These are phyloP conservation scores for Ruditapes philippinarum DNA, from an alignment of 1,140 invertebrate genomes.

Conservation along the genomic window DNA sequence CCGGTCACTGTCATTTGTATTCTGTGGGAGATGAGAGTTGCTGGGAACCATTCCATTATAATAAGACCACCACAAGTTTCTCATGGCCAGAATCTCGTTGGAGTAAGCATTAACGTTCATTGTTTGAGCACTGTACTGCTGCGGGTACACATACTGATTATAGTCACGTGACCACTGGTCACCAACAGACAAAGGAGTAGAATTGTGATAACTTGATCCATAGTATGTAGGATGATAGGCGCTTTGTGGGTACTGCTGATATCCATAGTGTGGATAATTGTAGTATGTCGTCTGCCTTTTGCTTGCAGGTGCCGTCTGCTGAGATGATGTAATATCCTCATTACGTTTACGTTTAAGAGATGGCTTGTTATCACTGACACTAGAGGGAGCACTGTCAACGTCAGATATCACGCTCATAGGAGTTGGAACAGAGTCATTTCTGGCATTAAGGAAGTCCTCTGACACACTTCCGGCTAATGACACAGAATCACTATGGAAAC, in stretches of 20 bases:
- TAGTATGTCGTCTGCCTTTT: not conserved
- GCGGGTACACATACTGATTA: not conserved
- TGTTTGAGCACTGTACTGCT: not conserved
- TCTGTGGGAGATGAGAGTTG: not conserved
- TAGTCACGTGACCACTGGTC: not conserved
- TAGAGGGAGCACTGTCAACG: not conserved
- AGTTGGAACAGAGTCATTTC: slow-evolving; percentile 2
- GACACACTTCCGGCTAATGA: not conserved
- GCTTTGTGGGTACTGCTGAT: not conserved
- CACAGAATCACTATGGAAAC: not conserved
- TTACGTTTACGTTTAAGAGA: not conserved
- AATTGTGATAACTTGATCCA: too few relatives aligned
- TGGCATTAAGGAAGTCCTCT: slow-evolving; percentile 38
- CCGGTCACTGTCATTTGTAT: not conserved
- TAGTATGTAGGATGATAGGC: not conserved
- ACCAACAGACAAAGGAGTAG: not conserved
- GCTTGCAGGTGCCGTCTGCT: not conserved
- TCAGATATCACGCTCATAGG: not conserved
- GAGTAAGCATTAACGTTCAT: not conserved
- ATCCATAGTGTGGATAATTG: not conserved
- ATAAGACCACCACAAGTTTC: not conserved
- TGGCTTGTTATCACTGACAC: not conserved
- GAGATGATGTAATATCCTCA: not conserved
- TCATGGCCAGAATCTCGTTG: not conserved
- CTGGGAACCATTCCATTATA: not conserved